Evolutionary conservation across 35 echinoderm and acorn worm species (phyloP), one percentile per base, ranked within the genome.

Genomic region (Patiria miniata): DNA sequence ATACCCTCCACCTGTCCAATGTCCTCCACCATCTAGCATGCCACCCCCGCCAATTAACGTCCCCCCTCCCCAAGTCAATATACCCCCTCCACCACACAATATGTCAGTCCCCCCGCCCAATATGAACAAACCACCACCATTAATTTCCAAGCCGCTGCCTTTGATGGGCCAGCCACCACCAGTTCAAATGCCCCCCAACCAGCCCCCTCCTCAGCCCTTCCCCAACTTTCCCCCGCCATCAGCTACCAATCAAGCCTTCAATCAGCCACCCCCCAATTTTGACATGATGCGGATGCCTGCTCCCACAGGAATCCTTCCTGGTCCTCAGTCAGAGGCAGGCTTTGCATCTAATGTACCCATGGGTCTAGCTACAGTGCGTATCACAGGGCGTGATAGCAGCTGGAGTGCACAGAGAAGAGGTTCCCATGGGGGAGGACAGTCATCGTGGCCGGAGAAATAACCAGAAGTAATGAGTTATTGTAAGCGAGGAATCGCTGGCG

Each of bases 301-400:
- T 47, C 36, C n/a, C 17, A 53, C 87, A 2, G 52, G 40, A 51
- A 52, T 40, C 26, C 77, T 52, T 29, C 23, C 79, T 40, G 37
- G 76, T 12, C 50, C 78, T 51, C 69, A 87, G 37, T 29, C 65
- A 50, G 51, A 83, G 18, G 9, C 30, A 33, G 15, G 36, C 14
- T 76, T 54, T 39, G 5, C 81, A 30, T 77, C 88, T 77, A 82
- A 68, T 38, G 22, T n/a, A 39, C 36, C 89, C 1, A 88, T 80
- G 21, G 93, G 84, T 37, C 77, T 95, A 55, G 93, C 93, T 37
- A 95, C 89, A 30, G 93, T 95, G 36, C 84, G 93, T 19, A 95
- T 95, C 8, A 95, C 89, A 1, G 90, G 93, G 7, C 78, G 93
- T 28, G 85, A 86, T 38, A 76, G 61, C 39, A 82, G 57, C 15